Evolutionary conservation across 2,888 invertebrate species (phyloP), one percentile per base, ranked within the genome.

Genomic region (Nemoura dubitans): DNA sequence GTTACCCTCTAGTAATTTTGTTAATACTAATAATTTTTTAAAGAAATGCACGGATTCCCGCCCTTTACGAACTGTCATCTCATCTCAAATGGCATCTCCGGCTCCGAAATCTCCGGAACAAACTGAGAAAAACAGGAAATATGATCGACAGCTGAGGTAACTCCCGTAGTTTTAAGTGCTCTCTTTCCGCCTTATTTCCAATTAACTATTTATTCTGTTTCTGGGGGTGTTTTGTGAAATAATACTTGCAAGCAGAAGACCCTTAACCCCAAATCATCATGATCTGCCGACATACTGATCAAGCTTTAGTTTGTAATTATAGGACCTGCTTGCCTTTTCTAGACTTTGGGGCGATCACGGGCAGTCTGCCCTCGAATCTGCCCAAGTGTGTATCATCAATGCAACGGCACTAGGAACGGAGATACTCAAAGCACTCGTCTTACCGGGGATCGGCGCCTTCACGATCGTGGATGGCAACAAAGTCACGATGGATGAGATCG

Each of bases 331-430:
- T 36, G 36, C 36, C 36, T 36, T 36, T 36, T 36, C 36, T 36
- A 97, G 98, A 90, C 93, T 99, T 89, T 99, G 99, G 99, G 99
- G 99, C 88, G 99, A 99, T 91, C 98, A 99, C 92, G 99, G 99
- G 0, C 99, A 99, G 92, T 92, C 94, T 88, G 94, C 96, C 2
- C 93, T 99, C 87, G 99, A 99, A 93, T 94, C 94, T 88, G 96
- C 98, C 25, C 96, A 97, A 91, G 95, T 99, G 89, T 99, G 99
- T 91, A 91, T 99, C 29, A 96, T 99, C 88, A 98, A 98, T 92
- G 98, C 98, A 0, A 97, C 96, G 78, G 97, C 97, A 6, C 93
- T 98, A 83, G 99, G 99, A 21, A 98, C 99, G 29, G 99, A 99
- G 93, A 95, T 97, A 87, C 92, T 99, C 36, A 99, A 99, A 91